Percentiles rank a stretch among this genome's conserved stretches.
phyloP scores from a whole-genome alignment of 2,888 invertebrate genomes.

The Vannuccia rotundouncinata region DNA sequence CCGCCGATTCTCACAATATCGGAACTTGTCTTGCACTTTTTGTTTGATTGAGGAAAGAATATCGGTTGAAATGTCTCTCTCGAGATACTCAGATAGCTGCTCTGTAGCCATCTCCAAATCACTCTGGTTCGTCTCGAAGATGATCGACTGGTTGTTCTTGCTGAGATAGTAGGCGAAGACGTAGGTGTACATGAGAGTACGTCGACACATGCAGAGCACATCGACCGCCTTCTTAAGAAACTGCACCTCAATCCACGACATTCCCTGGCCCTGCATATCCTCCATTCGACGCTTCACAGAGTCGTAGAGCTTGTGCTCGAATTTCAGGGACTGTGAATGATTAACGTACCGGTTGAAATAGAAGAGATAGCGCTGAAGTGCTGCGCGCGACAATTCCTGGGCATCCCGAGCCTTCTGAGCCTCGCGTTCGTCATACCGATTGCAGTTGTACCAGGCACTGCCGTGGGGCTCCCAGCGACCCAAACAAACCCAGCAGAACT shows the following conservation, averaged over 20 bases:
- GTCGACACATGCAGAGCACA: conserved; percentile 81
- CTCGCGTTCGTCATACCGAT: conserved; percentile 91
- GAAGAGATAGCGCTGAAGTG: conserved; percentile 89
- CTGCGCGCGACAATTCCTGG: conserved; percentile 83
- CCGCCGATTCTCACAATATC: conserved; percentile 94
- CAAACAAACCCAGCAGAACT: conserved; percentile 98
- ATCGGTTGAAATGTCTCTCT: conserved; percentile 91
- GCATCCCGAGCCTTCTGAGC: conserved; percentile 91
- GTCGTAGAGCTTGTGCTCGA: conserved; percentile 91
- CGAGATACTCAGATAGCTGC: conserved; percentile 89
- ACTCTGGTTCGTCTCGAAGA: conserved; percentile 96
- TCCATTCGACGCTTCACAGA: conserved; percentile 96
- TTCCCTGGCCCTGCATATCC: conserved; percentile 97
- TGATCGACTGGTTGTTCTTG: conserved; percentile 95
- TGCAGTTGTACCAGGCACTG: conserved; percentile 95
- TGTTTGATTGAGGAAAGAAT: conserved; percentile 94
- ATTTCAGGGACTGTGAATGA: conserved; percentile 94
- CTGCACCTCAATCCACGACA: conserved; percentile 99
- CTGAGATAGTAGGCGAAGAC: conserved; percentile 96
- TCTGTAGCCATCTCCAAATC: conserved; percentile 96
- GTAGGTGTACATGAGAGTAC: conserved; percentile 97
- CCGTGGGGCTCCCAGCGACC: conserved; percentile 98
- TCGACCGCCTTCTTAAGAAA: conserved; percentile 82
- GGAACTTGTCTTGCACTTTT: conserved; percentile 94
- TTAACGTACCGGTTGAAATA: conserved; percentile 99